Base-by-base conservation (phyloP, 2,888 invertebrate genomes). In the Lasius platythorax region DNA sequence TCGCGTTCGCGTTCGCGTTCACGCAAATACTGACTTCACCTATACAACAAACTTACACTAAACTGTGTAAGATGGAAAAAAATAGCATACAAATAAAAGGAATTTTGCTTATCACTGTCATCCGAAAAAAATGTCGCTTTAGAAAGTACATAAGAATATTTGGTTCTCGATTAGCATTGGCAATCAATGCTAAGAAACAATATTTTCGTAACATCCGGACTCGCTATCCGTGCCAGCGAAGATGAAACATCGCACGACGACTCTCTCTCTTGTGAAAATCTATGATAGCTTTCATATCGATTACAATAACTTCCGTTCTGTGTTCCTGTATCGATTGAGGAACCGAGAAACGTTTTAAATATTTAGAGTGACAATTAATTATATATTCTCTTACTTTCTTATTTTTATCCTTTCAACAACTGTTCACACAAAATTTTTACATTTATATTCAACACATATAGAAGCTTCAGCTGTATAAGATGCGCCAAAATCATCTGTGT, bases 211-310 rank as follows among this genome's bases (percentile, higher is more conserved):
- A 74, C 84, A 88, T 85, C 88, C 89, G 90, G 91, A 91, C 88
- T 89, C 86, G 79, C 30, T n/a, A 91, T 90, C 82, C 88, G 87
- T 91, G 91, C 89, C 91, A 90, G 89, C 75, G 87, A 87, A 87
- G 87, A 91, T 87, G 90, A 89, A 89, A 91, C 88, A 82, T 90
- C 86, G 90, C 85, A 78, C 83, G 79, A 82, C 87, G 81, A 84
- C 89, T 90, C 90, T 90, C 90, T 90, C 88, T 90, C 89, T 87
- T 87, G 89, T 88, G 89, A 89, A 89, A 89, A 89, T 89, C 89
- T 87, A 89, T 79, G 87, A 78, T 87, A 88, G 83, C 90, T 90
- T 89, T 89, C 90, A 88, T 89, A 83, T 88, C 85, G 87, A 89
- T 88, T 89, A 89, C 89, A 89, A 87, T 89, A 88, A 83, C 85